Evolutionary conservation across 2,113 vertebrate genomes (phyloP), one percentile per base, ranked within the genome.

Genomic region (Synchiropus splendidus): DNA sequence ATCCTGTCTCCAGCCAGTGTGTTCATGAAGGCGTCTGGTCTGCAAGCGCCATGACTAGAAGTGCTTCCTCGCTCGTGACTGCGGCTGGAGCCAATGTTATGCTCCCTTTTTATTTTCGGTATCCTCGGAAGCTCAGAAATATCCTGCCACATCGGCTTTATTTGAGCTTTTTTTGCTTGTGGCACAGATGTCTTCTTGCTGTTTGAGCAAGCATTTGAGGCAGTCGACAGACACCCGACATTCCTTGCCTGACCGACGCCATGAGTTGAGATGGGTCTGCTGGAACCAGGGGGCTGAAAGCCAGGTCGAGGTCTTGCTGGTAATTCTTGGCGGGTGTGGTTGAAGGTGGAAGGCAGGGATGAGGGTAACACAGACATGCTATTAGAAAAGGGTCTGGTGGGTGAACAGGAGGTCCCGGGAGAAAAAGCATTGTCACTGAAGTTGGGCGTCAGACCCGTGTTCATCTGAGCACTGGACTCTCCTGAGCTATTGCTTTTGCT

Each of bases 21-120:
- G 58, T 78, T 91, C 42, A 88, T 72, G 42, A 85, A 86, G 2
- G 68, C 81, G 34, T 81, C 88, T 35, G 89, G 87, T 33, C 89
- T 67, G 34, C 80, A 54, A n/a, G 63, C 60, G 0, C 32, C 68
- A 10, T 43, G 77, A 51, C 53, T 0, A 0, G 81, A 37, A 5
- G 77, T 62, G 3, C 58, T 51, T 1, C 55, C 1, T 0, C 79
- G 50, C 36, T 65, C 69, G n/a, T n/a, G n/a, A n/a, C n/a, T n/a
- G n/a, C n/a, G n/a, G n/a, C n/a, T n/a, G 0, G 52, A 30, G 14
- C 59, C 44, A 39, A 51, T 32, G 14, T 56, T 44, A 15, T 54
- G 37, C 15, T 89, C 87, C 51, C 78, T 85, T 72, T 85, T 91
- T 64, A 94, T 86, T 88, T 92, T 97, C 81, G 95, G 95, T 89